phyloP scores from a whole-genome alignment of 2,113 vertebrate genomes.

The Dromas ardeola region DNA sequence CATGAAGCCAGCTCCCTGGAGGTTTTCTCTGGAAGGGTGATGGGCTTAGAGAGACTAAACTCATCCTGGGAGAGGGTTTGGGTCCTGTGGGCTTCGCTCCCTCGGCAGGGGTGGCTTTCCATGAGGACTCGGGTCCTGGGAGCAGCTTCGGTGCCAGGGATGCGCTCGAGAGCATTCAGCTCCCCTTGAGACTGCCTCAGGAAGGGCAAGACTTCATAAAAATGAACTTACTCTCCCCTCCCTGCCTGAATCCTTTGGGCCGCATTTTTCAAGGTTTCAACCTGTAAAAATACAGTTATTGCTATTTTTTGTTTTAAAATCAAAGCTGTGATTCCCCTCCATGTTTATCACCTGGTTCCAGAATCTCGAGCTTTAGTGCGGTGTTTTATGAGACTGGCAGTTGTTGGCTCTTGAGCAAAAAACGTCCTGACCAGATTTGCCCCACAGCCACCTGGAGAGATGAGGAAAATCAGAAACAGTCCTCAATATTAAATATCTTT shows the following conservation, averaged over 20 bases:
- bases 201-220: not conserved
- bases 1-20: not conserved
- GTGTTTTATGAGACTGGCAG: not conserved
- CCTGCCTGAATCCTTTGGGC: not conserved
- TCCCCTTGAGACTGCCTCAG: accelerated
- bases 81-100: accelerated
- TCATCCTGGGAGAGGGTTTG: not conserved
- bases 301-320: not conserved
- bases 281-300: not conserved
- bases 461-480: not conserved
- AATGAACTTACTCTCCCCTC: not conserved
- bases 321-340: not conserved
- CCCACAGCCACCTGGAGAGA: not conserved
- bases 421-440: not conserved
- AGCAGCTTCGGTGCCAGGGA: not conserved
- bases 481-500: not conserved
- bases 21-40: not conserved
- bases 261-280: not conserved
- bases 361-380: accelerated
- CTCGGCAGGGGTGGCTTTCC: not conserved
- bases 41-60: not conserved
- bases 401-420: not conserved
- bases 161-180: not conserved
- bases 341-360: not conserved
- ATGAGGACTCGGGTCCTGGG: not conserved